phyloP scores from a whole-genome alignment of 2,113 vertebrate species.

The Tapirus terrestris region DNA sequence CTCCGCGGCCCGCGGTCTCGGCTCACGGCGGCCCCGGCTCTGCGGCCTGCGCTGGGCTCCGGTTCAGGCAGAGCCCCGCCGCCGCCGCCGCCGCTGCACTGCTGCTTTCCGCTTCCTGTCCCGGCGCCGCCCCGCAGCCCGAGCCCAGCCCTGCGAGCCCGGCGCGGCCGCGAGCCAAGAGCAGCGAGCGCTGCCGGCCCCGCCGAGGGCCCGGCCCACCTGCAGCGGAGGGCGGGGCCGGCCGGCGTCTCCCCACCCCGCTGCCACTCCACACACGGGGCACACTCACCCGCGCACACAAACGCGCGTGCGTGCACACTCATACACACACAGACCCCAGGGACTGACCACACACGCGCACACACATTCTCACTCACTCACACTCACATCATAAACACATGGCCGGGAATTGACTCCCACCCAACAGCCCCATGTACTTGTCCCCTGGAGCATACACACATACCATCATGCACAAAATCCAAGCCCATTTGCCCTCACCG shows the following conservation, averaged over 20 bases:
- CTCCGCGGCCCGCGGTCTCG: conserved; percentile 65
- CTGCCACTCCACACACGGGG: accelerated
- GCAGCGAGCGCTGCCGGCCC: conserved; percentile 79
- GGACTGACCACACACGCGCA: background rate
- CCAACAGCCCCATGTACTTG: background rate
- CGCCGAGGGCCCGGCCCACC: conserved; percentile 75
- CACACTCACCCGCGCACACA: background rate
- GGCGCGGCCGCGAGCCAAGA: conserved; percentile 73
- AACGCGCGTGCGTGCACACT: background rate
- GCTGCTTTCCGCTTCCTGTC: conserved; percentile 82
- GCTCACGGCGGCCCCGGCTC: conserved; percentile 62
- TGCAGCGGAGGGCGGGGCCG: conserved; percentile 62
- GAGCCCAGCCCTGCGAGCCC: conserved; percentile 77
- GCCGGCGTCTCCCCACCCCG: background rate
- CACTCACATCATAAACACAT: background rate
- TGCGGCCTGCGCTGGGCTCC: conserved; percentile 78
- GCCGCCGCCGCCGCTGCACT: conserved; percentile 57
- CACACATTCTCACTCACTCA: background rate
- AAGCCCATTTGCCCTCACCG: background rate
- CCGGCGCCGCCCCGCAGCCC: conserved; percentile 82
- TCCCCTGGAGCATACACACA: background rate
- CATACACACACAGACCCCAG: background rate
- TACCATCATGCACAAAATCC: background rate
- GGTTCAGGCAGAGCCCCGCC: conserved; percentile 64
- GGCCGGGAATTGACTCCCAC: background rate